phyloP scores from a whole-genome alignment of 2,797 vertebrate genomes.

The Amblyraja radiata region DNA sequence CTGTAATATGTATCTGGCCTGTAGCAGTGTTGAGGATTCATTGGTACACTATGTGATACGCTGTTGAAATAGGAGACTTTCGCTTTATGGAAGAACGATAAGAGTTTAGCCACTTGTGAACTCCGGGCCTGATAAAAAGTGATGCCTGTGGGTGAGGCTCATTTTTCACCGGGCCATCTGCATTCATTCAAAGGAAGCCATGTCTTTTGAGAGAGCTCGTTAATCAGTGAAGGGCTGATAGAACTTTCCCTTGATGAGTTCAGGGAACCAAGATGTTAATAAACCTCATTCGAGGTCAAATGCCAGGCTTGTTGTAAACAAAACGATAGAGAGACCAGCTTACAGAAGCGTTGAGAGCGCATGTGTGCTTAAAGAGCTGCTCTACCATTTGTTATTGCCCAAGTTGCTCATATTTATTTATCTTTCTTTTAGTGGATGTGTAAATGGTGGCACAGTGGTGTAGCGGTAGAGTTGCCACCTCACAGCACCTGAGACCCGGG shows the following conservation, averaged over 20 bases:
- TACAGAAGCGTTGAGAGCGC: constrained; percentile 60
- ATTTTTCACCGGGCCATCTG: constrained; percentile 72
- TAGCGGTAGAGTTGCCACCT: no score
- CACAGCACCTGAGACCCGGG: no score
- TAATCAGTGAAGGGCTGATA: constrained; percentile 52
- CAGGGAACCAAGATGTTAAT: constrained; percentile 55
- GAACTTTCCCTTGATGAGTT: constrained; percentile 52
- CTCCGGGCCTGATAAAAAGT: constrained; percentile 68
- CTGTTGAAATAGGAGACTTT: constrained; percentile 65
- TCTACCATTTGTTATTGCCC: constrained; percentile 54
- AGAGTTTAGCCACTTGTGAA: constrained; percentile 61
- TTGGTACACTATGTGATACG: constrained; percentile 62
- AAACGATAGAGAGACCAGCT: constrained; percentile 52
- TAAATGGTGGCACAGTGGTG: constrained; percentile 44
- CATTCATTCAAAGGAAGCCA: constrained; percentile 66
- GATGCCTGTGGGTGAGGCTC: constrained; percentile 60
- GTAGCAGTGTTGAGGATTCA: constrained; percentile 56
- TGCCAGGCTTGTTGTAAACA: constrained; percentile 56
- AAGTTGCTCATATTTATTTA: constrained; percentile 53
- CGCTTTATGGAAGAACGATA: constrained; percentile 55
- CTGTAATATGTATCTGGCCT: constrained; percentile 54
- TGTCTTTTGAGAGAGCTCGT: constrained; percentile 57
- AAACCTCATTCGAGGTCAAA: constrained; percentile 55
- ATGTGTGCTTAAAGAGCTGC: constrained; percentile 50
- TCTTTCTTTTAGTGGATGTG: constrained; percentile 49